phyloP scores from a whole-genome alignment of 2,888 invertebrate genomes.

The Lymantria dispar region DNA sequence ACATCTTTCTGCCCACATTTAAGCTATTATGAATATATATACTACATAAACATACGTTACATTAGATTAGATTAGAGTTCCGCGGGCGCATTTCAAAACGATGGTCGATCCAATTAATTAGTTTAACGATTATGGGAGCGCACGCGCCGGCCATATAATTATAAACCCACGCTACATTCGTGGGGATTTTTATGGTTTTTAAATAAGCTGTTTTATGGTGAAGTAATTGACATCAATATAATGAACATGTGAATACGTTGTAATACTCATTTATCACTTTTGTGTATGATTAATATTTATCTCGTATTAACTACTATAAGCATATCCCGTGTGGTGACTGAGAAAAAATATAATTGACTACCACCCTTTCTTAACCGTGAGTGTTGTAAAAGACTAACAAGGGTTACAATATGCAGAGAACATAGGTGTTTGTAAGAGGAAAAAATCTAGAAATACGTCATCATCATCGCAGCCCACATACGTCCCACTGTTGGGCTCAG shows the following conservation, averaged over 20 bases:
- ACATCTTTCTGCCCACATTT: not conserved
- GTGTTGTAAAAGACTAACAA: too few species aligned
- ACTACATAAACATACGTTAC: constrained; percentile 39
- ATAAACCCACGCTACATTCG: constrained; percentile 18
- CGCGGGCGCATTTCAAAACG: constrained; percentile 49
- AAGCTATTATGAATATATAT: not conserved
- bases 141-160: constrained; percentile 31
- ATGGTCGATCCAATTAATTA: constrained; percentile 57
- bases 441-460: too few species aligned
- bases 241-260: not conserved
- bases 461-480: too few species aligned
- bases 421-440: too few species aligned
- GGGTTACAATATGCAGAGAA: too few species aligned
- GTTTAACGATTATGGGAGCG: constrained; percentile 43
- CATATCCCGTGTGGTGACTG: too few species aligned
- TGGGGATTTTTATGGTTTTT: constrained; percentile 8
- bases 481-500: too few species aligned
- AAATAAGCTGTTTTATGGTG: constrained; percentile 5
- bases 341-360: too few species aligned
- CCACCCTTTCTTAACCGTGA: too few species aligned
- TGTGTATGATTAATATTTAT: not conserved
- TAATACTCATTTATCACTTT: not conserved
- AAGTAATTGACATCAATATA: not conserved
- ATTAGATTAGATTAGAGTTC: constrained; percentile 57
- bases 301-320: too few species aligned